Conservation (phyloP, 2,113 vertebrate genomes). For the Scomber japonicus region DNA sequence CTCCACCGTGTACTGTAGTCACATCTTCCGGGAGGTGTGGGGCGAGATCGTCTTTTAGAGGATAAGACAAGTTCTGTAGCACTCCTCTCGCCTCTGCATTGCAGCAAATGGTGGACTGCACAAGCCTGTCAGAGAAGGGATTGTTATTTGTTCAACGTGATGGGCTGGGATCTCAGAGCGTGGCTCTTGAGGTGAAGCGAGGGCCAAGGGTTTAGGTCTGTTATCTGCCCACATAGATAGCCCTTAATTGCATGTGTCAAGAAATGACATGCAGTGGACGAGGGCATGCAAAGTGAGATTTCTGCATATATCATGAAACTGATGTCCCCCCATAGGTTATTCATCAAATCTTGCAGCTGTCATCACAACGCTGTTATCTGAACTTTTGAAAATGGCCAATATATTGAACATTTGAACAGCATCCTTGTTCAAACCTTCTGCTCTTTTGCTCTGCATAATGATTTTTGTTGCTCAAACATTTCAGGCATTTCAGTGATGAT, state of each 20-base stretch:
- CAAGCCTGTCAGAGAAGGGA: slow-evolving; percentile 46
- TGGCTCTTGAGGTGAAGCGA: slow-evolving; percentile 54
- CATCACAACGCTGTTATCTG: slow-evolving; percentile 43
- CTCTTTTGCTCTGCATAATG: slow-evolving; percentile 35
- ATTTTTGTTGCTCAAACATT: slow-evolving; percentile 32
- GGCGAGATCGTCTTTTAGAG: slow-evolving; percentile 56
- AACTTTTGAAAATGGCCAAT: slow-evolving; percentile 38
- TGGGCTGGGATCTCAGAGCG: slow-evolving; percentile 39
- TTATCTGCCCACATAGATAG: slow-evolving; percentile 68
- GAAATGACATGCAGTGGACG: slow-evolving; percentile 57
- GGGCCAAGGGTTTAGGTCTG: slow-evolving; percentile 57
- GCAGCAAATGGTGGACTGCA: slow-evolving; percentile 75
- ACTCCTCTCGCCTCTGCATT: slow-evolving; percentile 71
- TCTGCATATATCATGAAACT: slow-evolving; percentile 56
- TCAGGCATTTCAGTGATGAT: slow-evolving; percentile 21
- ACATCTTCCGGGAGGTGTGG: slow-evolving; percentile 58
- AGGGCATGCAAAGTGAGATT: slow-evolving; percentile 55
- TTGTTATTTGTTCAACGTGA: slow-evolving; percentile 71
- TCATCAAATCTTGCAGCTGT: slow-evolving; percentile 49
- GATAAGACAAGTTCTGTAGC: slow-evolving; percentile 62
- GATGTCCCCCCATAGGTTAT: slow-evolving; percentile 56
- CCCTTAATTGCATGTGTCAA: slow-evolving; percentile 76
- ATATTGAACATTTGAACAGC: slow-evolving; percentile 41
- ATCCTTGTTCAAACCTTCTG: slow-evolving; percentile 24
- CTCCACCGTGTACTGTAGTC: slow-evolving; percentile 19